These are phyloP conservation scores for Scaptomyza tumidula DNA, from an alignment of 2,888 invertebrate species.

Conservation along the genomic window DNA sequence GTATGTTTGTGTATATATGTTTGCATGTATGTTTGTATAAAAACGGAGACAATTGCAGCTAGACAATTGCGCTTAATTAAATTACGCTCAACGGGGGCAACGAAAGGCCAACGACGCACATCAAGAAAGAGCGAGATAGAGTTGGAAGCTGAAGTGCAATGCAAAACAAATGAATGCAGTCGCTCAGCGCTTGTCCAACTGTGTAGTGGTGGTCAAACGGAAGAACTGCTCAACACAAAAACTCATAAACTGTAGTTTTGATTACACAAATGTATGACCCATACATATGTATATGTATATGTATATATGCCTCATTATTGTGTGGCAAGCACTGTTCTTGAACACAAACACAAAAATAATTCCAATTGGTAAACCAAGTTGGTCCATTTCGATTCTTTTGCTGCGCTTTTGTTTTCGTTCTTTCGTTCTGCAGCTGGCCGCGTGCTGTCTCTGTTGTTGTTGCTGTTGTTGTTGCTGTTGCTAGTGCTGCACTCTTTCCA, in stretches of 20 bases:
- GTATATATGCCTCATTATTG: neutral
- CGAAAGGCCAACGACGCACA: constrained; percentile 57
- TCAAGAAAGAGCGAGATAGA: constrained; percentile 3
- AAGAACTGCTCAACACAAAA: neutral
- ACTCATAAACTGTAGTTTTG: neutral
- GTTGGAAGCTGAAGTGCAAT: constrained; percentile 16
- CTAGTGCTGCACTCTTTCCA: constrained; percentile 21
- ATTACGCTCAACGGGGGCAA: constrained; percentile 68
- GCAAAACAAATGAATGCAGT: constrained; percentile 31
- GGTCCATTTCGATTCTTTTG: constrained; percentile 72
- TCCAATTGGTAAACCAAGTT: constrained; percentile 72
- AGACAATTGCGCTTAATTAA: constrained; percentile 67
- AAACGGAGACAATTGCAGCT: constrained; percentile 57
- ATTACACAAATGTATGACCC: too few species aligned
- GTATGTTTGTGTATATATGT: neutral
- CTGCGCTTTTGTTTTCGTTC: constrained; percentile 57
- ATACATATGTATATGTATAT: too few species aligned
- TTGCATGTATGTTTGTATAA: neutral
- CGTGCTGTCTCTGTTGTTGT: constrained; percentile 16
- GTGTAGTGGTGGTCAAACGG: neutral
- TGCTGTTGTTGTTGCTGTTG: constrained; percentile 1
- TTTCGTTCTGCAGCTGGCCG: constrained; percentile 49
- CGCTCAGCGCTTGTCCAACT: constrained; percentile 40
- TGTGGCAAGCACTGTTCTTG: neutral
- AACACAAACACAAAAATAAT: constrained; percentile 21